Evolutionary conservation across 2,888 invertebrate species (phyloP), one percentile per base, ranked within the genome.

Genomic region (Cryptocheilus praepositus): DNA sequence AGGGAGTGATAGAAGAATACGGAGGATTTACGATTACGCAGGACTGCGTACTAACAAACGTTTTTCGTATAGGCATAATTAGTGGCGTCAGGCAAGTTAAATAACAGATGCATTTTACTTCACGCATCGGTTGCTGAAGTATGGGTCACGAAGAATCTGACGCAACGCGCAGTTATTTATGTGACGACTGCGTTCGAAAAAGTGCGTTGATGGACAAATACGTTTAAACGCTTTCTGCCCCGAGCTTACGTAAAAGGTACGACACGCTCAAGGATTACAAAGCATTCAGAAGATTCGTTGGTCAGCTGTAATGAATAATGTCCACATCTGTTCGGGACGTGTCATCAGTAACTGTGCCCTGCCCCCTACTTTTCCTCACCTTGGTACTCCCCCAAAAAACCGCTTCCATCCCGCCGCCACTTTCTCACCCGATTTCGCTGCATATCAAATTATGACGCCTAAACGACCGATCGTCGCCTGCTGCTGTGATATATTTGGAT

Each of bases 401-500:
- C 82, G 83, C 85, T 83, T 84, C 79, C 84, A 80, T 81, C 81
- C 83, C 74, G 83, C 82, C 79, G 73, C 79, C 74, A 81, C 79
- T 76, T 84, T 78, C 83, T 84, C 83, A 67, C 78, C 75, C 82
- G 81, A 86, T 85, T 84, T 83, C 81, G 85, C 83, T 86, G 87
- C 87, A 88, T 88, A 88, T 88, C 85, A 85, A 87, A 88, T 86
- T 86, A 87, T 86, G 85, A 86, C 86, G 78, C 83, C 83, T 81
- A 85, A 88, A 87, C 86, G 87, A 88, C 84, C 86, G 86, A 84
- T 85, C 84, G 83, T 83, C 85, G 83, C 84, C 86, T 83, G 85
- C 86, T 71, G 83, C 80, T 71, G 81, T 87, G 87, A 88, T 88
- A 88, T 88, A 88, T 88, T 87, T 87, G 87, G 88, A 88, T 88